A percentile compares a stretch with the other conserved stretches of the same genome.
Conservation (phyloP, 1,140 invertebrate species). For the Drosophila fuyamai region DNA sequence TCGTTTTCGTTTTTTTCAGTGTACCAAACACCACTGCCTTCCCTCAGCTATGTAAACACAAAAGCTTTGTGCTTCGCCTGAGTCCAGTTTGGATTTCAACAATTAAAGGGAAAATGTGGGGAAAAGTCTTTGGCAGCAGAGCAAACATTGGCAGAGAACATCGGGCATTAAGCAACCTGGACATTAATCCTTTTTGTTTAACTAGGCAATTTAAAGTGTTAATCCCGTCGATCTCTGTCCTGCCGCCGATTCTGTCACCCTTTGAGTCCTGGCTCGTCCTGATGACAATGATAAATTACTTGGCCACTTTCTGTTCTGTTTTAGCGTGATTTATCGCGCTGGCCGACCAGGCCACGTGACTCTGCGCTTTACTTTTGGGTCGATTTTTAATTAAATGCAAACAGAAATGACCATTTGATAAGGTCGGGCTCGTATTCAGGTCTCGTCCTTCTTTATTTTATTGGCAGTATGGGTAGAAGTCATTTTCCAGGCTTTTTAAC, state of each 20-base stretch:
- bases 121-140: conserved; percentile 27
- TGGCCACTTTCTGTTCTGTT: conserved; percentile 72
- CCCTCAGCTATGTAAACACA: conserved; percentile 26
- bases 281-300: conserved; percentile 84
- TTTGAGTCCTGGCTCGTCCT: conserved; percentile 40
- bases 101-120: conserved; percentile 44
- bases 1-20: not conserved
- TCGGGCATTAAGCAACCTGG: conserved; percentile 19
- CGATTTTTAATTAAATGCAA: conserved; percentile 84
- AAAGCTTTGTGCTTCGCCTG: conserved; percentile 12
- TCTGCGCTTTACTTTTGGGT: conserved; percentile 63
- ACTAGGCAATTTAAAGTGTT: conserved; percentile 77
- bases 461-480: not conserved
- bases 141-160: conserved; percentile 35
- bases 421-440: conserved; percentile 32
- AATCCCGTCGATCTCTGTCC: conserved; percentile 71
- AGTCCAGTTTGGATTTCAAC: conserved; percentile 32
- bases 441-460: not conserved
- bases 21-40: not conserved
- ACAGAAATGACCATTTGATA: conserved; percentile 84
- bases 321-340: conserved; percentile 84
- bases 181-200: conserved; percentile 58
- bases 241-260: conserved; percentile 41
- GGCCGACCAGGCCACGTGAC: conserved; percentile 70
- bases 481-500: conserved; percentile 66